phyloP scores from a whole-genome alignment of 2,888 invertebrate genomes.

The Callyntrura sp. region DNA sequence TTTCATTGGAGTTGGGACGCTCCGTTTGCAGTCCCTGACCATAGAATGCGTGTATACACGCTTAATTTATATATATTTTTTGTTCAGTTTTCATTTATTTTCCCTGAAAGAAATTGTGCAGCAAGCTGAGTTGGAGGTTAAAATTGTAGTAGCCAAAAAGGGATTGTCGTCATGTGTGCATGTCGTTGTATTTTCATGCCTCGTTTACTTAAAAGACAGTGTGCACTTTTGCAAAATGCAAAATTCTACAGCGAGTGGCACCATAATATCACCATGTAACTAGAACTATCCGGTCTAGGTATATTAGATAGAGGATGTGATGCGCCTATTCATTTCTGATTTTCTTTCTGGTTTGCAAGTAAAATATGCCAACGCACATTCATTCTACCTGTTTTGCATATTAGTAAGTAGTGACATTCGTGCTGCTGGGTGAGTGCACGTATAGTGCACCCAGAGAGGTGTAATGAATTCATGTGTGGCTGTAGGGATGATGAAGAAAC shows the following conservation, averaged over 20 bases:
- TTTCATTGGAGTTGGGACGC: slow-evolving; percentile 35
- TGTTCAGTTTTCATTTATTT: background rate
- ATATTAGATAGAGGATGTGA: background rate
- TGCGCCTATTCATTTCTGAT: background rate
- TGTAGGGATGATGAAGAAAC: background rate
- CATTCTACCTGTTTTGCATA: background rate
- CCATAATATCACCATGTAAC: background rate
- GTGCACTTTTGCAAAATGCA: background rate
- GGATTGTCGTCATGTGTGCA: slow-evolving; percentile 23
- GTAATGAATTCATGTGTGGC: background rate
- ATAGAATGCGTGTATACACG: background rate
- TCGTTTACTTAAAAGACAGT: background rate
- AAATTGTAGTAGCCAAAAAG: background rate
- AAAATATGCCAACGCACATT: background rate
- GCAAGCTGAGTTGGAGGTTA: background rate
- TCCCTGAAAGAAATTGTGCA: background rate
- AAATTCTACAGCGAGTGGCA: background rate
- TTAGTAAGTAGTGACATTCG: background rate
- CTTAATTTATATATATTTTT: background rate
- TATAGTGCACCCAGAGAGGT: background rate
- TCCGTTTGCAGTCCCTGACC: slow-evolving; percentile 4
- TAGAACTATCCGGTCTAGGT: slow-evolving; percentile 11
- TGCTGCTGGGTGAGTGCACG: no score
- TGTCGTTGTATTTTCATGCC: slow-evolving; percentile 4
- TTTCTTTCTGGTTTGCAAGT: background rate